A percentile compares a stretch with the other conserved stretches of the same genome.
Conservation (phyloP, 2,113 vertebrate species). For the Abramis brama region DNA sequence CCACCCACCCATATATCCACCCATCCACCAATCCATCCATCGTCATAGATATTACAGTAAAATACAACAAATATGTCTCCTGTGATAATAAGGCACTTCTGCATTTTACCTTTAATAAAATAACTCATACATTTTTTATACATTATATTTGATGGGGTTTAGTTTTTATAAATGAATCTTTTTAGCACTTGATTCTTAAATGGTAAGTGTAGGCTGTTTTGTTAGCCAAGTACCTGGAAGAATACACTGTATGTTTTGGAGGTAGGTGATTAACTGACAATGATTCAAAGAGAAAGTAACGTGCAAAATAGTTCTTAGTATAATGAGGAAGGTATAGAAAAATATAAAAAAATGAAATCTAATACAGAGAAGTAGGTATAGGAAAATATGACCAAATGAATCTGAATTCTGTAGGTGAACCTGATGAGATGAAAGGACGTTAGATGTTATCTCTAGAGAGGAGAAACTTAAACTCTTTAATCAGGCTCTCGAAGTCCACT, state of each 20-base stretch:
- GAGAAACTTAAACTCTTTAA: constrained; percentile 82
- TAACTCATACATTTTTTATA: not conserved
- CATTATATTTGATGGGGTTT: not conserved
- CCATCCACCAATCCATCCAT: not conserved
- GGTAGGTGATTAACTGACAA: not conserved
- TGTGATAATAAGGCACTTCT: not conserved
- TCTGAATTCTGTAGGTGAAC: not conserved
- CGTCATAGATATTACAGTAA: not conserved
- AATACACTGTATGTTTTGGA: not conserved
- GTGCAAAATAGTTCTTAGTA: not conserved
- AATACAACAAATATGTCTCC: not conserved
- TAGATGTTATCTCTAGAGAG: constrained; percentile 64
- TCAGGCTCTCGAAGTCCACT: constrained; percentile 84
- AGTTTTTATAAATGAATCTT: not conserved
- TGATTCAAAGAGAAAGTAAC: not conserved
- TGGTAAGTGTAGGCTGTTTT: not conserved
- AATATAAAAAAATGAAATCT: too few species aligned
- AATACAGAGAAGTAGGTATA: too few species aligned
- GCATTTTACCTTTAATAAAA: not conserved
- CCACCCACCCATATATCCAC: not conserved
- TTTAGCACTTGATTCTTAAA: not conserved
- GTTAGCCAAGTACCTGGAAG: not conserved
- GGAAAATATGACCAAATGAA: not conserved
- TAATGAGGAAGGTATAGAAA: not conserved
- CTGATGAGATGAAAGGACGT: not conserved